A percentile compares a stretch with the other conserved stretches of the same genome.
phyloP scores from a whole-genome alignment of 2,113 vertebrate genomes.

The Dinomys branickii region DNA sequence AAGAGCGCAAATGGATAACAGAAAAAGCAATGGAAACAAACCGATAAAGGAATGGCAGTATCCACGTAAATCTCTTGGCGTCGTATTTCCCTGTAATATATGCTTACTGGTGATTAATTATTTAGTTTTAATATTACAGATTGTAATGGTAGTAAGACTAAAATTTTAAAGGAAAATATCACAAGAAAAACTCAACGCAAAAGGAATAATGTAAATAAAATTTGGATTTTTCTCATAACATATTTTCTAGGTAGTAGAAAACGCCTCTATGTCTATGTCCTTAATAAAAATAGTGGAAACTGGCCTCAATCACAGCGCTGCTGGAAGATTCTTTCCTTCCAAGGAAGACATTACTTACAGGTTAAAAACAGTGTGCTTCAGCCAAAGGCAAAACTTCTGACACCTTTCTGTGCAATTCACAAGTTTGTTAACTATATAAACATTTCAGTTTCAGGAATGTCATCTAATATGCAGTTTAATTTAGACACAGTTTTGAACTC shows the following conservation, averaged over 20 bases:
- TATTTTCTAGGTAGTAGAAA: neutral
- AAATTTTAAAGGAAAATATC: constrained; percentile 2
- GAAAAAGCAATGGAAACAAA: neutral
- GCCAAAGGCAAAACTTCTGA: neutral
- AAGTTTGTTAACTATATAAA: neutral
- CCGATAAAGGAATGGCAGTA: neutral
- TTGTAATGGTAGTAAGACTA: neutral
- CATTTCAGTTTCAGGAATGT: constrained; percentile 30
- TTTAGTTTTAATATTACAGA: neutral
- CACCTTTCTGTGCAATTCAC: neutral
- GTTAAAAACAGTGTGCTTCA: constrained; percentile 3
- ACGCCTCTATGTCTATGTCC: neutral
- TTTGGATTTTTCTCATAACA: neutral
- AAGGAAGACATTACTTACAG: neutral
- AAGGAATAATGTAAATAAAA: neutral
- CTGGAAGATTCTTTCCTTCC: neutral
- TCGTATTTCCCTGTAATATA: neutral
- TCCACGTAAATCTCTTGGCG: neutral
- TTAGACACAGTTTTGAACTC: constrained; percentile 27
- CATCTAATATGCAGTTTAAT: constrained; percentile 1
- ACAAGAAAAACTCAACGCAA: neutral
- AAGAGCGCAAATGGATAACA: neutral
- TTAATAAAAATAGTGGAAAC: neutral
- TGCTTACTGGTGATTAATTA: neutral
- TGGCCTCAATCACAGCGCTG: neutral